These are phyloP conservation scores for Cossypha niveicapilla DNA, from an alignment of 2,797 vertebrate genomes.

Conservation along the genomic window DNA sequence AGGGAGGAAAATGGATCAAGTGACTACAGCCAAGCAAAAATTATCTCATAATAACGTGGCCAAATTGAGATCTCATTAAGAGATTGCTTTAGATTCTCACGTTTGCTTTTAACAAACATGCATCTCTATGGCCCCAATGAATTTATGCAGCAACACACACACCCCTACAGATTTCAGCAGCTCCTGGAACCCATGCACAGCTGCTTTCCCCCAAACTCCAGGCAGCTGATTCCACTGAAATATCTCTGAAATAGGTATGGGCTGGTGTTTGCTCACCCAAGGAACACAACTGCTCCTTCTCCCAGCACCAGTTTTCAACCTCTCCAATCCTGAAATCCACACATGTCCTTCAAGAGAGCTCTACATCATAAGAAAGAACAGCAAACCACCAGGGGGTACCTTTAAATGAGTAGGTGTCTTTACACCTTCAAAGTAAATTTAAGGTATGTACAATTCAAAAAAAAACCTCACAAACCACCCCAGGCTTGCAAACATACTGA, in stretches of 20 bases:
- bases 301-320: neutral
- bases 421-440: neutral
- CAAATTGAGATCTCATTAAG: neutral
- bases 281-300: neutral
- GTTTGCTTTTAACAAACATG: neutral
- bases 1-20: neutral
- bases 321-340: neutral
- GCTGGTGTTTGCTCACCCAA: neutral
- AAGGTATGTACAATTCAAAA: neutral
- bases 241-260: fast-evolving
- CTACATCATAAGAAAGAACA: neutral
- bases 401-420: neutral
- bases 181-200: neutral
- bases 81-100: neutral
- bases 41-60: neutral
- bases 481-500: neutral
- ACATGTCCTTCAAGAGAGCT: neutral
- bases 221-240: neutral
- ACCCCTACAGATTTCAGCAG: neutral
- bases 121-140: neutral
- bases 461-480: neutral
- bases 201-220: neutral
- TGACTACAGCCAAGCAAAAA: neutral
- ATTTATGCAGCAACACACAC: neutral
- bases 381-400: neutral